Base-by-base conservation (phyloP, 2,113 vertebrate genomes). In the Equus quagga region DNA sequence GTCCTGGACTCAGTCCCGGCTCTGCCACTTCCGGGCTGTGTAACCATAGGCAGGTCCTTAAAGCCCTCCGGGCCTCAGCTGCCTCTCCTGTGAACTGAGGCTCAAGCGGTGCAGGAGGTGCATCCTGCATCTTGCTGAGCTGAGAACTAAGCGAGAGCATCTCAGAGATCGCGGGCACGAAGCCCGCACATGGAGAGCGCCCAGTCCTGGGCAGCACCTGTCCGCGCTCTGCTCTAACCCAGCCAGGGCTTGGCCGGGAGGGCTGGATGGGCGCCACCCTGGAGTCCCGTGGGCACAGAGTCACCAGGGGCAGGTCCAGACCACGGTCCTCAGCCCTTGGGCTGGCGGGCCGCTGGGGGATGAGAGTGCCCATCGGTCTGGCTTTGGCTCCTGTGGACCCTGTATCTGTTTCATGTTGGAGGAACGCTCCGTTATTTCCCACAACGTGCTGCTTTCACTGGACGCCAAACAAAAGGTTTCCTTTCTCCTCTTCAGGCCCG, bases 401-500 rank as follows among this genome's bases (percentile, higher is more conserved):
- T 3, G 2, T 1, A 1, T 21, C 18, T 10, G 10, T 13, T 24
- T 44, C 67, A 24, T 0, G 19, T 26, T 41, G 4, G 21, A 36
- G 46, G 88, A 13, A 0, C 0, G 0, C 26, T 14, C 18, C 2
- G 2, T 10, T 6, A 8, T 0, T 2, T 15, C 12, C 31, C 49
- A 73, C 23, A 5, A 2, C 24, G 3, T 0, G 6, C 14, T 13
- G 5, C 15, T 7, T 64, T 11, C 78, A 26, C 15, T 0, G 3
- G 80, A 58, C 44, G 6, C 62, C 4, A 17, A 13, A 9, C 21
- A 14, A n/a, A 19, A 69, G 41, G 17, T 3, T 14, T 15, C 6
- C 24, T 54, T 36, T 41, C 33, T 41, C 2, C 17, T 21, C 5
- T 5, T 72, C 5, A 9, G 73, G 23, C 26, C 51, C 0, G 6